Conservation (phyloP, 2,888 invertebrate genomes). For the Coelopa pilipes region DNA sequence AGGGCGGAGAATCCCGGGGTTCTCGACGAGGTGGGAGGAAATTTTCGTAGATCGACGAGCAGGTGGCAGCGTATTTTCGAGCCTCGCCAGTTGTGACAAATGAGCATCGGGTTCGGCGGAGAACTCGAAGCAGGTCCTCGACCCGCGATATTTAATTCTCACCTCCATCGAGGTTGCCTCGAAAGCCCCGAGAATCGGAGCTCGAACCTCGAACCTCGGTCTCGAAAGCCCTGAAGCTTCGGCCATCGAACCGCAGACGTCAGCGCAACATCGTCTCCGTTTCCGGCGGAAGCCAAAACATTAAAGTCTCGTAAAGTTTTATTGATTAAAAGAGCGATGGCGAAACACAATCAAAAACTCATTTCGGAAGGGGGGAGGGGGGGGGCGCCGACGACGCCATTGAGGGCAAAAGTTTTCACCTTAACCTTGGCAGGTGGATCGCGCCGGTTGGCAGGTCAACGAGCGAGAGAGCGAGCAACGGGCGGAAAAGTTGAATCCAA, state of each 20-base stretch:
- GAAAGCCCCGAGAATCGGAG: too few species aligned
- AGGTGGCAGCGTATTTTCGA: too few species aligned
- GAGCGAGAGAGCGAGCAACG: neutral
- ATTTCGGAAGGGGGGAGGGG: neutral
- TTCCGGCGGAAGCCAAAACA: neutral
- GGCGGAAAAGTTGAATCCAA: neutral
- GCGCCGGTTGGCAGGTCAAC: neutral
- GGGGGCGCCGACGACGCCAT: too few species aligned
- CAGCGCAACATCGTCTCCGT: too few species aligned
- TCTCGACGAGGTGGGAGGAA: neutral
- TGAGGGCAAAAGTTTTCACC: conserved; percentile 18
- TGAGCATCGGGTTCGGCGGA: neutral
- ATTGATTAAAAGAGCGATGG: conserved; percentile 1
- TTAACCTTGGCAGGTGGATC: conserved; percentile 20
- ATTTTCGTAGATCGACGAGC: neutral
- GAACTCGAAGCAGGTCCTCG: neutral
- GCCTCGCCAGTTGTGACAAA: neutral
- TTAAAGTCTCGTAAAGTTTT: conserved; percentile 6
- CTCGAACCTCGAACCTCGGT: too few species aligned
- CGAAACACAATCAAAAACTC: conserved; percentile 1
- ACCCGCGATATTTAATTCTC: neutral
- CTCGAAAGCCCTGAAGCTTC: too few species aligned
- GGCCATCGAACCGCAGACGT: too few species aligned
- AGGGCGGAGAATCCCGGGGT: neutral
- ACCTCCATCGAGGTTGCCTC: too few species aligned